A percentile compares a stretch with the other conserved stretches of the same genome.
phyloP scores from a whole-genome alignment of 2,113 vertebrate species.

The Psammodynastes pulverulentus region DNA sequence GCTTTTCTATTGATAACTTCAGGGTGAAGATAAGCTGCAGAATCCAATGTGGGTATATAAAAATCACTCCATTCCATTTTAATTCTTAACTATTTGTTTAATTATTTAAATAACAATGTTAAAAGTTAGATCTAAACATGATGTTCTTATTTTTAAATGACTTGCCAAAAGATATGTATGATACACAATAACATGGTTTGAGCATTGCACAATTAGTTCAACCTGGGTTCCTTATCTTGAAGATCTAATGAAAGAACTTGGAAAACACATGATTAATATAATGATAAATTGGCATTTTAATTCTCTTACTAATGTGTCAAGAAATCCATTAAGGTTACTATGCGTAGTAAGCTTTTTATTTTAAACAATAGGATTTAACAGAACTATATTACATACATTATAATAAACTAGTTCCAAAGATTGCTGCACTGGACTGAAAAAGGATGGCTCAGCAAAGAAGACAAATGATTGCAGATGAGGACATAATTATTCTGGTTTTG shows the following conservation, averaged over 20 bases:
- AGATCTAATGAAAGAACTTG: not conserved
- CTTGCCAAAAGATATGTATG: not conserved
- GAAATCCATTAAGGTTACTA: not conserved
- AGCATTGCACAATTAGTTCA: not conserved
- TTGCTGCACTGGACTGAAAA: not conserved
- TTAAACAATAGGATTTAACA: not conserved
- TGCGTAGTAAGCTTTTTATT: not conserved
- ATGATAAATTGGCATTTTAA: not conserved
- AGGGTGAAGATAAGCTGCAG: not conserved
- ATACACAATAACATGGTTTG: not conserved
- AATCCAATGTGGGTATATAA: not conserved
- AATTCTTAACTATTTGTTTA: not conserved
- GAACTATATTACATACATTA: not conserved
- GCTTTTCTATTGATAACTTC: slow-evolving; percentile 6
- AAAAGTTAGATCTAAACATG: not conserved
- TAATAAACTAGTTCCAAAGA: not conserved
- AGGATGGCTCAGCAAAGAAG: not conserved
- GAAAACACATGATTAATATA: not conserved
- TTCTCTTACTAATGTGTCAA: not conserved
- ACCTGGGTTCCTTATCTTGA: slow-evolving; percentile 5
- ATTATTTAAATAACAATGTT: not conserved
- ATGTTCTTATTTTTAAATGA: not conserved
- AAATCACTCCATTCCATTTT: not conserved
- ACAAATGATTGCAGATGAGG: not conserved
- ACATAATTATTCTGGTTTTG: not conserved